Conservation (phyloP, 2,797 vertebrate genomes). For the Prunella strophiata region DNA sequence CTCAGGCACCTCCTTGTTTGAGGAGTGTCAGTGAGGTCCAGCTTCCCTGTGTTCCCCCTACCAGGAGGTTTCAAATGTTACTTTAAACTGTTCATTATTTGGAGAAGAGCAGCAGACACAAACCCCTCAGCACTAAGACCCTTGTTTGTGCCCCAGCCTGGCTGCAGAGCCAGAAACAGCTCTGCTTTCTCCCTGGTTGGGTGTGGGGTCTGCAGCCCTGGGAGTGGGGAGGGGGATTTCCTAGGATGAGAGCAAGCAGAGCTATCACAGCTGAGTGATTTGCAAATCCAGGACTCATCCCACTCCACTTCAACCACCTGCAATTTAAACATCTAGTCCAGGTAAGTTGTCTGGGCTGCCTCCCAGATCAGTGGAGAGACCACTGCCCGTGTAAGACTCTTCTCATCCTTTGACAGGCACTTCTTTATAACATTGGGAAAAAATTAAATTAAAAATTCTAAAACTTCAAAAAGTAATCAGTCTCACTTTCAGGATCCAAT, state of each 20-base stretch:
- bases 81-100: not conserved
- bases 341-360: not conserved
- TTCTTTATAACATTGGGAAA: not conserved
- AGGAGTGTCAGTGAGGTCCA: not conserved
- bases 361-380: not conserved
- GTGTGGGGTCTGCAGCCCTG: not conserved
- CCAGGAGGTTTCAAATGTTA: not conserved
- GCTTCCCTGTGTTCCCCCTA: not conserved
- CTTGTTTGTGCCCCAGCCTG: accelerated
- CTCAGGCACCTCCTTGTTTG: not conserved
- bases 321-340: not conserved
- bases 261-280: not conserved
- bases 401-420: not conserved
- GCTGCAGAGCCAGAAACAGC: not conserved
- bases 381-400: not conserved
- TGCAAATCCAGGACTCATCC: not conserved
- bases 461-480: not conserved
- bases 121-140: not conserved
- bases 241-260: not conserved
- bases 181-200: not conserved
- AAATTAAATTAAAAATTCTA: not conserved
- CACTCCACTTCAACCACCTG: not conserved
- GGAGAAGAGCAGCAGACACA: not conserved
- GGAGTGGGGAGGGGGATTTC: not conserved
- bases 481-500: not conserved